Evolutionary conservation across 2,113 vertebrate genomes (phyloP), one percentile per base, ranked within the genome.

Genomic region (Brienomyrus brachyistius): DNA sequence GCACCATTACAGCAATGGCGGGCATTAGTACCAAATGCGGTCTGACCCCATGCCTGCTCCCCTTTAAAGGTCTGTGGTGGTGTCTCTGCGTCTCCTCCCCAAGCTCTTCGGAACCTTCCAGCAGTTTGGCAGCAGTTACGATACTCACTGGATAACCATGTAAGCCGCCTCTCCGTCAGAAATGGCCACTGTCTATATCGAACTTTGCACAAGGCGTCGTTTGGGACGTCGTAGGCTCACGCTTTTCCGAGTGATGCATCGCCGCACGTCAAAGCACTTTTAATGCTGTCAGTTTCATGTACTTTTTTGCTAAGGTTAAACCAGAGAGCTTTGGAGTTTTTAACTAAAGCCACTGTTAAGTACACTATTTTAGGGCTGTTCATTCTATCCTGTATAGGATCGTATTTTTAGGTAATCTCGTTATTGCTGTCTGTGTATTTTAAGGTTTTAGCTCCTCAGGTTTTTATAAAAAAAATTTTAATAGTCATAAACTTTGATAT

Each of bases 81-180:
- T 99, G 88, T 99, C 98, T 23, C 95, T 99, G 92, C 97, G 98
- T 89, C 96, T 99, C 66, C 97, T 99, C 89, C 98, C 98, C 8
- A 99, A 99, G 91, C 96, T 99, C 8, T 99, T 99, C 62, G 98
- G 98, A 92, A 99, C 98, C 0, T 99, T 99, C 94, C 98, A 99
- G 17, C 98, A 99, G 87, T 99, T 99, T 92, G 98, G 98, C 89
- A 99, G 98, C 94, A 99, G 98, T 94, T 99, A 99, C 0, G 98
- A 99, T 93, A 99, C 98, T 1, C 98, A 99, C 91, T 99, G 98
- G 98, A 99, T 99, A 94, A 99, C 98, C 86, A 99, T 99, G 98
- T 99, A 94, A 97, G 82, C 21, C 1, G 35, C 2, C 35, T 15
- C 17, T 1, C 80, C 0, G 43, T 66, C 23, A 27, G 56, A 59